Conservation (phyloP, 1,140 invertebrate genomes). For the Drosophila murphyi region DNA sequence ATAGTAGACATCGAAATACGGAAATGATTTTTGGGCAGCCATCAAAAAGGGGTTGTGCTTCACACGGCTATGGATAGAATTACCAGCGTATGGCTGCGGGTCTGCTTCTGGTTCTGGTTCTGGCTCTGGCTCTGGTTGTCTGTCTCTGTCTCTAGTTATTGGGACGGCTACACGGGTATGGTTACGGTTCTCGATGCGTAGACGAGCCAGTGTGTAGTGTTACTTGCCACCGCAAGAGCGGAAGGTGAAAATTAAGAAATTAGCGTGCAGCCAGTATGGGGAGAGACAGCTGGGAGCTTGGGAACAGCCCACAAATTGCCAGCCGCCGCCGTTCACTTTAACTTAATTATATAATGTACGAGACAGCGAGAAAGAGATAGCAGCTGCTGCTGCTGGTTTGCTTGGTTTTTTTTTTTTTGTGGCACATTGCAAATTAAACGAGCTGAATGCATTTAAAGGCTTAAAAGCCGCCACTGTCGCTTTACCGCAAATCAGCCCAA, state of each 20-base stretch:
- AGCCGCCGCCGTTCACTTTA: constrained; percentile 74
- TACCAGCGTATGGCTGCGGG: background rate
- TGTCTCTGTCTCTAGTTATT: constrained; percentile 8
- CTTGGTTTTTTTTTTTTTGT: constrained; percentile 52
- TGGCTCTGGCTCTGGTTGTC: background rate
- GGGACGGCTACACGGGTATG: too few species aligned
- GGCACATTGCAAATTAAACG: constrained; percentile 72
- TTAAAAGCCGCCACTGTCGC: constrained; percentile 37
- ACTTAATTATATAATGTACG: constrained; percentile 79
- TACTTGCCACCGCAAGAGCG: constrained; percentile 67
- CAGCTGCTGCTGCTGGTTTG: background rate
- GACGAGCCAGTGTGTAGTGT: background rate
- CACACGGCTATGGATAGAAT: constrained; percentile 61
- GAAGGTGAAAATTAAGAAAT: constrained; percentile 84
- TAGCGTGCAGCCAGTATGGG: constrained; percentile 55
- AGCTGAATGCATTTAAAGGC: constrained; percentile 79
- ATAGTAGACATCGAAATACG: constrained; percentile 76
- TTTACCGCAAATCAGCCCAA: constrained; percentile 69
- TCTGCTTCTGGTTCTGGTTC: background rate
- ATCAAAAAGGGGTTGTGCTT: constrained; percentile 46
- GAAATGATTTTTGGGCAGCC: constrained; percentile 66
- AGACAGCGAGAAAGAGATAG: constrained; percentile 24
- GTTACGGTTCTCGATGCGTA: too few species aligned
- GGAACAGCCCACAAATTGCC: constrained; percentile 62
- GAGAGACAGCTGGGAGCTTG: constrained; percentile 40